A percentile compares a stretch with the other conserved stretches of the same genome.
Conservation (phyloP, 2,797 vertebrate species). For the Micropoecilia bifurca region DNA sequence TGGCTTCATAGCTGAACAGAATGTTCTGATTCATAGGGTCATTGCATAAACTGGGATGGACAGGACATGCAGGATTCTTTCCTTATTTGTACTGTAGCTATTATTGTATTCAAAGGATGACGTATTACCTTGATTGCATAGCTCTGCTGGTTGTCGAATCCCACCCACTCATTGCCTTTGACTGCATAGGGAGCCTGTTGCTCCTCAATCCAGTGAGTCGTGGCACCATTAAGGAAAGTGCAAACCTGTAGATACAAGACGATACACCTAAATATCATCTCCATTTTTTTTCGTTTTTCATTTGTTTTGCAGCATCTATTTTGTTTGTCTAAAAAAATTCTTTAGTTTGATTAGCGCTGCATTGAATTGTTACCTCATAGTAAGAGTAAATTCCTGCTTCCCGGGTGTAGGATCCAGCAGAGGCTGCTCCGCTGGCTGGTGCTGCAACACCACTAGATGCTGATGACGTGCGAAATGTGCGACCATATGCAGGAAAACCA, state of each 20-base stretch:
- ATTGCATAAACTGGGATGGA: background rate
- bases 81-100: background rate
- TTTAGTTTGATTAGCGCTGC: background rate
- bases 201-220: slow-evolving; percentile 75
- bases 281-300: too few species aligned
- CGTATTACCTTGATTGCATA: slow-evolving; percentile 82
- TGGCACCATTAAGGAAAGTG: slow-evolving; percentile 70
- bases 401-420: slow-evolving; percentile 80
- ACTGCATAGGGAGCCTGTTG: slow-evolving; percentile 84
- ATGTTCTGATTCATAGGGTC: background rate
- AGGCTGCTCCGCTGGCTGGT: slow-evolving; percentile 68
- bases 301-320: background rate
- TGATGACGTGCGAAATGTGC: slow-evolving; percentile 73
- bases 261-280: slow-evolving; percentile 11
- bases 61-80: background rate
- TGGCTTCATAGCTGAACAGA: background rate
- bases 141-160: slow-evolving; percentile 85
- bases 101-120: too few species aligned
- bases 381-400: slow-evolving; percentile 85
- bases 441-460: slow-evolving; percentile 59
- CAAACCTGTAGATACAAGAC: slow-evolving; percentile 79
- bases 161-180: slow-evolving; percentile 82
- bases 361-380: slow-evolving; percentile 79
- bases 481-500: slow-evolving; percentile 83
- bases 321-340: background rate